Conservation (phyloP, 2,888 invertebrate species). For the Coenonympha glycerion region DNA sequence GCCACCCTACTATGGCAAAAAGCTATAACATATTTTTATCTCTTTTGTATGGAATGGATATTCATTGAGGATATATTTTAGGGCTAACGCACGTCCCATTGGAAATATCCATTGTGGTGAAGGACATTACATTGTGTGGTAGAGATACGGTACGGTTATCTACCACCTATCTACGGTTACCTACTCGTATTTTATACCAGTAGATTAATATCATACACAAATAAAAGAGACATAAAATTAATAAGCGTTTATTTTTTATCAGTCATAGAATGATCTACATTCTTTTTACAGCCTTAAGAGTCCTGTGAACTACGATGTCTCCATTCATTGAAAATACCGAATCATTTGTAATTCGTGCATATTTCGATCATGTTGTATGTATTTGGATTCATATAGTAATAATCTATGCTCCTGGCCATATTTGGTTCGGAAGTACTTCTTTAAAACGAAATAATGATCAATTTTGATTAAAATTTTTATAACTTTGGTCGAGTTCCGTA, state of each 20-base stretch:
- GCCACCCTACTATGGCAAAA: constrained; percentile 31
- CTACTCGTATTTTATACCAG: neutral
- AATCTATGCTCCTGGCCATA: too few relatives aligned
- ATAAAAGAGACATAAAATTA: neutral
- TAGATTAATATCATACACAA: neutral
- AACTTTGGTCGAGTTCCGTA: too few relatives aligned
- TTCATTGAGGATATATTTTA: constrained; percentile 28
- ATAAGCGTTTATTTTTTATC: too few relatives aligned
- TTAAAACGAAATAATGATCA: too few relatives aligned
- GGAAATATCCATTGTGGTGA: constrained; percentile 27
- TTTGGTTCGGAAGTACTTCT: too few relatives aligned
- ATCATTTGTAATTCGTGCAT: too few relatives aligned
- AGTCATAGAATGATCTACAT: neutral
- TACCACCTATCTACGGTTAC: too few relatives aligned
- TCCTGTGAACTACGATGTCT: too few relatives aligned
- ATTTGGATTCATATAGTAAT: too few relatives aligned
- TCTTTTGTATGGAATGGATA: constrained; percentile 43
- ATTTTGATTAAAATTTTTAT: too few relatives aligned
- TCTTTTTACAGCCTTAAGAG: neutral
- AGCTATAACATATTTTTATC: constrained; percentile 54
- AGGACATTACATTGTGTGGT: constrained; percentile 20
- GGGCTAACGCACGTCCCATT: constrained; percentile 29
- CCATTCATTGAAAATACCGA: too few relatives aligned
- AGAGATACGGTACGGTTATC: constrained; percentile 10
- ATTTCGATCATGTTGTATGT: too few relatives aligned